Evolutionary conservation across 2,797 vertebrate genomes (phyloP), one percentile per base, ranked within the genome.

Genomic region (Florisuga fusca): DNA sequence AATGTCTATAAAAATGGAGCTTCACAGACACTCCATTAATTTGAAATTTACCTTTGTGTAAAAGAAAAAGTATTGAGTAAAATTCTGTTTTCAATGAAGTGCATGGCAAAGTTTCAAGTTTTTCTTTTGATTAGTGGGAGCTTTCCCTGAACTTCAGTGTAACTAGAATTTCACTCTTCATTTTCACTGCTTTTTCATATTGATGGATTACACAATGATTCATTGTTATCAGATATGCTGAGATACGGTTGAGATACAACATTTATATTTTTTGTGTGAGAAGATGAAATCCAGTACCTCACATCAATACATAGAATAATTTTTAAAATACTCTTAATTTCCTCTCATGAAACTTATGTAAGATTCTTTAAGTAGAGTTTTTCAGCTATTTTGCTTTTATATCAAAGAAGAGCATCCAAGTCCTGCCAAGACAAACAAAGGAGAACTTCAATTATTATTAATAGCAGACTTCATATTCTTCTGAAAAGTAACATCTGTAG

Each of bases 381-480:
- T 83, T 82, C 57, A 77, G n/a, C 75, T 87, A 20, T 92, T 93
- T 96, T 12, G 31, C 46, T 13, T 69, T 84, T 71, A 5, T 82
- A 64, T 89, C 45, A 68, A 74, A 87, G 61, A 84, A 54, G 31
- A 89, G 33, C n/a, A 33, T 75, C 77, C 10, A 48, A 77, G 15
- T 74, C 50, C 51, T 77, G 61, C 88, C 86, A 93, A 75, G 58
- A 74, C 27, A 90, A 93, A 87, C 58, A 91, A 90, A 78, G 36
- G 62, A 79, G 63, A 87, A 73, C 38, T 82, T 94, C 48, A 78
- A 63, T 96, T 76, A 46, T 63, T 51, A 38, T 51, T 50, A 80
- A 22, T 80, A 73, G 69, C 41, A 4, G 36, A 54, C 43, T 83
- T 54, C 12, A 51, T 79, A 19, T 34, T 92, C n/a, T 82, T 84